Conservation (phyloP, 2,888 invertebrate species). For the Eueremaeus valkanovi region DNA sequence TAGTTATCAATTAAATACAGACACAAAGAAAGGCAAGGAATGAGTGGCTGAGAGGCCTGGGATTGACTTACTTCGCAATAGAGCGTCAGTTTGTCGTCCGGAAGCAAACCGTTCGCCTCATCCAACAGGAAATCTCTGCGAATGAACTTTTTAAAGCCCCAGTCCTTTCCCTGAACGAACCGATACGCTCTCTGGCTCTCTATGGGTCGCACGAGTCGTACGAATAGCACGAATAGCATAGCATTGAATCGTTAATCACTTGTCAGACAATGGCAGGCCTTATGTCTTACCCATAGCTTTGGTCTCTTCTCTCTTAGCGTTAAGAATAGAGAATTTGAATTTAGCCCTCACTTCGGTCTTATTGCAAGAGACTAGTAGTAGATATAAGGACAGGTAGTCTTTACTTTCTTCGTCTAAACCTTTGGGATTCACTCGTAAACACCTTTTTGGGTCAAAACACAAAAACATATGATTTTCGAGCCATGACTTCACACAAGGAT, state of each 20-base stretch:
- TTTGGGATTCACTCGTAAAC: constrained; percentile 98
- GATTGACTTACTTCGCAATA: constrained; percentile 83
- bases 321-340: constrained; percentile 99
- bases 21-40: background rate
- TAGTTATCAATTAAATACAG: too few species aligned
- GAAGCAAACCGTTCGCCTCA: constrained; percentile 95
- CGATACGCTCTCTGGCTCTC: constrained; percentile 88
- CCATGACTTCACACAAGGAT: background rate
- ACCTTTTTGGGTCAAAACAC: constrained; percentile 66
- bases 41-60: background rate
- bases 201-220: too few species aligned
- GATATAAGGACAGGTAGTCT: constrained; percentile 98
- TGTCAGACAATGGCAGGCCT: background rate
- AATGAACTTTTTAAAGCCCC: constrained; percentile 99
- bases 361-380: constrained; percentile 98
- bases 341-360: constrained; percentile 99
- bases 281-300: constrained; percentile 91
- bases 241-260: background rate
- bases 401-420: constrained; percentile 99
- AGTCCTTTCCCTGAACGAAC: constrained; percentile 99
- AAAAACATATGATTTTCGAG: background rate
- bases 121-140: constrained; percentile 96
- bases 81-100: constrained; percentile 98
- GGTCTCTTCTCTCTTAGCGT: constrained; percentile 99
- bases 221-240: background rate